Base-by-base conservation (phyloP, 2,888 invertebrate genomes). In the Epistrophe grossulariae region DNA sequence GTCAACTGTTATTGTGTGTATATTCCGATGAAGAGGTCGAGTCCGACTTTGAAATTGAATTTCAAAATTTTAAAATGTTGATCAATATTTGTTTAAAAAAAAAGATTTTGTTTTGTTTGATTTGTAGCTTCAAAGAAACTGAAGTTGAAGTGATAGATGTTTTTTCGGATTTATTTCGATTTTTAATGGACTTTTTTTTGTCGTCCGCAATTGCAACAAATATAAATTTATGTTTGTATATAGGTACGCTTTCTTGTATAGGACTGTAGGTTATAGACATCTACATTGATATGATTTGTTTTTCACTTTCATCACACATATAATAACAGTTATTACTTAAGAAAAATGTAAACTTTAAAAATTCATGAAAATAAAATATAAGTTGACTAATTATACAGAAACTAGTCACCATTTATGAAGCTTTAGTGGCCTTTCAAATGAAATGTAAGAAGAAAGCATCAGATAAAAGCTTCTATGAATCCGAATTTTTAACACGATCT, bases 31-130 rank as follows among this genome's bases (percentile, higher is more conserved):
- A 52, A n/a, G 24, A 24, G 24, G 24, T 24, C 24, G 24, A 24
- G 24, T 0, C 66, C 74, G 76, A 70, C 78, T 81, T 76, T 79
- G 87, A 72, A 64, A 70, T 76, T 79, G 79, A 45, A 79, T 87
- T 87, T 87, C 79, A 82, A 87, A 79, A 87, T 87, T 87, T 87
- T 87, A 87, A 87, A 87, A 87, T 52, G 82, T 79, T 82, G 82
- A 76, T 87, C 74, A 87, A 87, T 87, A 87, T 87, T 87, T 87
- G 87, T 71, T 31, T 43, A 59, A 24, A 13, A 59, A 24, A 13
- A 57, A 59, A 52, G 50, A 74, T 45, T 73, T 31, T 66, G 11
- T 31, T 78, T 66, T 82, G 76, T 87, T 87, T 87, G 78, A 52
- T 74, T 74, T 82, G n/a, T n/a, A 19, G 82, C 82, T 76, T 87